Percentiles rank a stretch among this genome's conserved stretches.
Evolutionary conservation across 2,113 vertebrate genomes (phyloP).

Genomic region (Xiphophorus couchianus): DNA sequence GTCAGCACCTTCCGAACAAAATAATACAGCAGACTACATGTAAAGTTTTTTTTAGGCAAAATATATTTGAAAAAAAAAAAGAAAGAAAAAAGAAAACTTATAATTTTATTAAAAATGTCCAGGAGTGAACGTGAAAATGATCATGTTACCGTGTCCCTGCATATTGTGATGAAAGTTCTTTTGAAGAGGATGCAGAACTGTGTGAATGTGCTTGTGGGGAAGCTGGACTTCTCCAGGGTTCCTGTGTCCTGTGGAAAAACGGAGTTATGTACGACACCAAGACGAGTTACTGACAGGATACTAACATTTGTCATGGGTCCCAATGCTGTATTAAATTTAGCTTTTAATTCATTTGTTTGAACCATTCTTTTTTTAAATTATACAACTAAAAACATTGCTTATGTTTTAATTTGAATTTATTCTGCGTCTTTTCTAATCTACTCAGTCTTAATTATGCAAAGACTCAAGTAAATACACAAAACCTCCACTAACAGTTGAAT

Average conservation of each 20-base stretch:
- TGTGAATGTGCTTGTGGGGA: slow-evolving; percentile 92
- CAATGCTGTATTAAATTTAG: background rate
- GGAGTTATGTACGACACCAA: background rate
- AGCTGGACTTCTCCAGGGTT: slow-evolving; percentile 93
- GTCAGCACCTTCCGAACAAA: slow-evolving; percentile 87
- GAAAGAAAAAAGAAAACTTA: background rate
- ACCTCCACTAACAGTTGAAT: background rate
- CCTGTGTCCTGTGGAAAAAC: slow-evolving; percentile 82
- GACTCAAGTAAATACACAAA: background rate
- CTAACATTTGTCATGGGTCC: background rate
- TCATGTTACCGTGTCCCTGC: slow-evolving; percentile 89
- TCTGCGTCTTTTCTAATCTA: background rate
- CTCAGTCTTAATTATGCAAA: background rate
- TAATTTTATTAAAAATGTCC: background rate
- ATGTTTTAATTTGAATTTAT: background rate
- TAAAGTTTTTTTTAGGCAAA: background rate
- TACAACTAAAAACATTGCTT: background rate
- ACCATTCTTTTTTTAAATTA: background rate
- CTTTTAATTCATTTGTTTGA: background rate
- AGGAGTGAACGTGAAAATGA: background rate
- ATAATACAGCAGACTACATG: background rate
- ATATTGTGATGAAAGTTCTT: slow-evolving; percentile 93
- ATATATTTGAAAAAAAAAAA: background rate
- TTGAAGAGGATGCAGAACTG: slow-evolving; percentile 99
- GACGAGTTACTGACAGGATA: background rate